phyloP scores from a whole-genome alignment of 1,140 invertebrate species.

The Chionoecetes opilio region DNA sequence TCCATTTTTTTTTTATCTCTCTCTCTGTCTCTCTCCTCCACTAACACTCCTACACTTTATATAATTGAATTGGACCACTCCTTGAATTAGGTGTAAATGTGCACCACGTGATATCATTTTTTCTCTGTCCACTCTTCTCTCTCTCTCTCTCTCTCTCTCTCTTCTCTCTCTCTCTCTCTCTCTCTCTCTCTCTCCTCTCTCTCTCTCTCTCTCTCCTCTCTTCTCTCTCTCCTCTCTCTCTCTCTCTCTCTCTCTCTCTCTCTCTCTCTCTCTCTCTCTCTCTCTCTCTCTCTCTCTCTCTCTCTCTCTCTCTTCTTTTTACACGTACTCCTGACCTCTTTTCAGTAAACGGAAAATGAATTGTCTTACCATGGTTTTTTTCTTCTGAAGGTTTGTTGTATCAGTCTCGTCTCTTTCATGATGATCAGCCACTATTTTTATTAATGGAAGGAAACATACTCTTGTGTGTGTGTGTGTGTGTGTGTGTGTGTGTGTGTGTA shows the following conservation, averaged over 20 bases:
- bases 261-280: constrained; percentile 44
- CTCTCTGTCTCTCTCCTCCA: neutral
- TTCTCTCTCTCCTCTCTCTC: neutral
- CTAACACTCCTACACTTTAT: constrained; percentile 7
- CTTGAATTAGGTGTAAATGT: neutral
- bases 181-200: neutral
- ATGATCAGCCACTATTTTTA: neutral
- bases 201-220: neutral
- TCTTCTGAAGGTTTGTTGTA: too few species aligned
- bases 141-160: neutral
- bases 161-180: neutral
- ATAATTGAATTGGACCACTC: neutral
- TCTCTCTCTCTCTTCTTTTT: constrained; percentile 11
- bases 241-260: constrained; percentile 14
- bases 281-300: constrained; percentile 62
- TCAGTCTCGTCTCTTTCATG: too few species aligned
- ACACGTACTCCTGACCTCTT: neutral
- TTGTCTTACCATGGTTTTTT: too few species aligned
- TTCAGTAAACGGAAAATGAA: too few species aligned
- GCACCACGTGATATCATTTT: neutral
- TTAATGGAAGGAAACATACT: neutral
- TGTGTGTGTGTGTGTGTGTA: constrained; percentile 52
- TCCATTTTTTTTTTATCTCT: neutral
- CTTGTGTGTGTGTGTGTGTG: neutral
- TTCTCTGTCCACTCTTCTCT: neutral